Conservation (phyloP, 2,113 vertebrate species). For the Orthonyx spaldingii region DNA sequence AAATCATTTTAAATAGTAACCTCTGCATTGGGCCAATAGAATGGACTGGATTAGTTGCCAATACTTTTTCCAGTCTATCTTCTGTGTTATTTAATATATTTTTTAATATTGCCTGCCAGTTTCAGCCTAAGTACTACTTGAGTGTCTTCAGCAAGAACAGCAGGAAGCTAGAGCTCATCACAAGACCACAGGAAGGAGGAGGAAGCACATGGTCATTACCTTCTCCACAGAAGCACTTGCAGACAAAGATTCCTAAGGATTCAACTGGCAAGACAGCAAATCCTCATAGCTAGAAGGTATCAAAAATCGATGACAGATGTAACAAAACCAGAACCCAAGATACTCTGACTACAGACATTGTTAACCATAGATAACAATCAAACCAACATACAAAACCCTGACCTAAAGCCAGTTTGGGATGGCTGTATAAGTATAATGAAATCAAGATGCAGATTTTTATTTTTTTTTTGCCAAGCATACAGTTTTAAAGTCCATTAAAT, state of each 20-base stretch:
- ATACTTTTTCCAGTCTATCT: neutral
- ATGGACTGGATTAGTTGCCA: neutral
- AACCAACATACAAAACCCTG: neutral
- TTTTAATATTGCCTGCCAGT: neutral
- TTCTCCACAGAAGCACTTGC: neutral
- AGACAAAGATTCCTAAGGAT: neutral
- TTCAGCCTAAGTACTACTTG: neutral
- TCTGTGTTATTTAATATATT: neutral
- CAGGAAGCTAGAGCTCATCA: neutral
- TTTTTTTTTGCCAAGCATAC: neutral
- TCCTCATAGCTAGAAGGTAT: neutral
- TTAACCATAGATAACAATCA: neutral
- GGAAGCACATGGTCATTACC: neutral
- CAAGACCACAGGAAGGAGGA: neutral
- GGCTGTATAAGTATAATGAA: neutral
- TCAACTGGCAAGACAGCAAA: neutral
- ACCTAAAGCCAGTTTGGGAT: neutral
- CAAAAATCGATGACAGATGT: neutral
- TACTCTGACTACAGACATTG: neutral
- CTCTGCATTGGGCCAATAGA: neutral
- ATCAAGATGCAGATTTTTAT: neutral
- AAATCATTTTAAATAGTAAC: neutral
- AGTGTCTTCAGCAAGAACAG: neutral
- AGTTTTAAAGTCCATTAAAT: neutral
- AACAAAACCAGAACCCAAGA: neutral